phyloP scores from a whole-genome alignment of 2,113 vertebrate genomes.

The Castor canadensis region DNA sequence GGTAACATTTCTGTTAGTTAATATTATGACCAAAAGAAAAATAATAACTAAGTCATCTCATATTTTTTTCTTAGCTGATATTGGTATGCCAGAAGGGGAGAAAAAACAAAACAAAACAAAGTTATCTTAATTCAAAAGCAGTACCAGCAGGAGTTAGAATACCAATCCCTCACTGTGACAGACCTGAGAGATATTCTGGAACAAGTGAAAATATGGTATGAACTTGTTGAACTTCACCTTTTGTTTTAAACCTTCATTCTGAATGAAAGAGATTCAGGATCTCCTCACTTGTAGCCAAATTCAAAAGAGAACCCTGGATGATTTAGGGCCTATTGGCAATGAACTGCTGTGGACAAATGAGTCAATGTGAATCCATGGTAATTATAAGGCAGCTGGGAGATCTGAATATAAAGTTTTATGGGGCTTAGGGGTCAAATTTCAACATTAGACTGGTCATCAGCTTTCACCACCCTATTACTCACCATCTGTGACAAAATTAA shows the following conservation, averaged over 20 bases:
- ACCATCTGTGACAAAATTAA: background rate
- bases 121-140: constrained; percentile 55
- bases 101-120: background rate
- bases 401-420: background rate
- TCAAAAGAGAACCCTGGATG: background rate
- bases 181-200: constrained; percentile 59
- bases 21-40: constrained; percentile 57
- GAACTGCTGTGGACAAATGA: background rate
- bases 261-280: background rate
- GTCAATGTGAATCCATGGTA: background rate
- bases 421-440: background rate
- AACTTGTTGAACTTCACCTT: constrained; percentile 67
- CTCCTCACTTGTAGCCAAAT: background rate
- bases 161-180: constrained; percentile 20
- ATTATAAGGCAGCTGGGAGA: background rate
- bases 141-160: constrained; percentile 62
- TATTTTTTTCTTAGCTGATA: constrained; percentile 59
- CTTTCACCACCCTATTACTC: background rate
- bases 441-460: background rate
- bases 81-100: constrained; percentile 37
- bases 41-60: background rate
- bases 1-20: constrained; percentile 45
- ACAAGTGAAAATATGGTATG: constrained; percentile 61
- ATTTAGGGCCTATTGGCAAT: background rate
- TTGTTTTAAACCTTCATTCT: constrained; percentile 47